These are phyloP conservation scores for Drosophila tanythrix DNA, from an alignment of 2,888 invertebrate species.

Conservation along the genomic window DNA sequence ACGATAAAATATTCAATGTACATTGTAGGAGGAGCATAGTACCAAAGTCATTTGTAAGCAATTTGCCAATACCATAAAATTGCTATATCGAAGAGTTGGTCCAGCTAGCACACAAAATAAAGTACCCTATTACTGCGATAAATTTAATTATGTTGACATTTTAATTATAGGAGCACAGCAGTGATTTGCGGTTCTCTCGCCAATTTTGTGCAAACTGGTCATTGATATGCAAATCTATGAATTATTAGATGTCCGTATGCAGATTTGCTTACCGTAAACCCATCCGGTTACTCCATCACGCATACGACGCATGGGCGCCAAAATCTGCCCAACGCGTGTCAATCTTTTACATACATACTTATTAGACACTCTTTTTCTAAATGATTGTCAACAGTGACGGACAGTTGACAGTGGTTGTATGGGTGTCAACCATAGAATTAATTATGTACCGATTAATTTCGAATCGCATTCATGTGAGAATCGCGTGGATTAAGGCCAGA, in stretches of 20 bases:
- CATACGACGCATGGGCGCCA: conserved; percentile 31
- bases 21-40: background rate
- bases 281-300: conserved; percentile 11
- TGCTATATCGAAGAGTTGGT: background rate
- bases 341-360: conserved; percentile 3
- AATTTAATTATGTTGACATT: conserved; percentile 77
- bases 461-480: conserved; percentile 1
- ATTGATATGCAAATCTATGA: conserved; percentile 72
- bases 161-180: conserved; percentile 60
- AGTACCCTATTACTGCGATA: conserved; percentile 49
- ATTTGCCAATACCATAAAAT: conserved; percentile 35
- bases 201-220: conserved; percentile 43
- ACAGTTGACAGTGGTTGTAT: conserved; percentile 1
- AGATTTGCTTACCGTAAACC: conserved; percentile 25
- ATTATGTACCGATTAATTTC: conserved; percentile 18
- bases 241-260: conserved; percentile 62
- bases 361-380: background rate
- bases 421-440: background rate
- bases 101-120: background rate
- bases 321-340: conserved; percentile 4
- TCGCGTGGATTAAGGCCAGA: background rate
- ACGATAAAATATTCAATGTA: conserved; percentile 27
- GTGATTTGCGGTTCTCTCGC: conserved; percentile 57
- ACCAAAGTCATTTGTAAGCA: conserved; percentile 23
- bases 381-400: conserved; percentile 35